phyloP scores from a whole-genome alignment of 2,797 vertebrate genomes.

The Pangasius larnaudii region DNA sequence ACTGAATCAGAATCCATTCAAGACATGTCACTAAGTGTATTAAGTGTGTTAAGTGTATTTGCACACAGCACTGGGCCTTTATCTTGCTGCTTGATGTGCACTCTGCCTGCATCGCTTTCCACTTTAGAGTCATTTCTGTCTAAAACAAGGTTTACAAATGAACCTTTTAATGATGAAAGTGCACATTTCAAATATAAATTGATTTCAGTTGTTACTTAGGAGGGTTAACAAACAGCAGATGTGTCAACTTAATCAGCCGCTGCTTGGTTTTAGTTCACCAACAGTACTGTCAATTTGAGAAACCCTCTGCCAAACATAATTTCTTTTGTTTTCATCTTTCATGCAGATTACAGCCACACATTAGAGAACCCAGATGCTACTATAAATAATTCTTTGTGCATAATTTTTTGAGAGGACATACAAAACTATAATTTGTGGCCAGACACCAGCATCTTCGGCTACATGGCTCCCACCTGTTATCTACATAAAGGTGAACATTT shows the following conservation, averaged over 20 bases:
- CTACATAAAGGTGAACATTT: background rate
- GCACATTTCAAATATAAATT: background rate
- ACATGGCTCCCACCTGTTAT: background rate
- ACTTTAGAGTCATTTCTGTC: background rate
- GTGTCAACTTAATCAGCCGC: background rate
- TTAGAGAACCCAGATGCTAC: background rate
- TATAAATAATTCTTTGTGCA: background rate
- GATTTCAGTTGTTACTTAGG: conserved; percentile 1
- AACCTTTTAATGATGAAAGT: background rate
- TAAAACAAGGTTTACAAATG: background rate
- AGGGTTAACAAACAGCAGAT: conserved; percentile 19
- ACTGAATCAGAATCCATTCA: background rate
- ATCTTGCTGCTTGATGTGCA: too few relatives aligned
- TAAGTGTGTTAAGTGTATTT: background rate
- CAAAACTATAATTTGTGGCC: background rate
- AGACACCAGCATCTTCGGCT: background rate
- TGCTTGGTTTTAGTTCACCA: background rate
- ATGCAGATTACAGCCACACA: background rate
- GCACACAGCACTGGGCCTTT: background rate
- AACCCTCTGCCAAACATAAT: background rate
- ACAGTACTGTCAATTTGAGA: background rate
- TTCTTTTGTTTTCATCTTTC: conserved; percentile 9
- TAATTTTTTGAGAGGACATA: background rate
- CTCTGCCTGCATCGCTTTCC: background rate
- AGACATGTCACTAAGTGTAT: too few relatives aligned